A percentile compares a stretch with the other conserved stretches of the same genome.
phyloP scores from a whole-genome alignment of 2,113 vertebrate species.

The Xyrauchen texanus region DNA sequence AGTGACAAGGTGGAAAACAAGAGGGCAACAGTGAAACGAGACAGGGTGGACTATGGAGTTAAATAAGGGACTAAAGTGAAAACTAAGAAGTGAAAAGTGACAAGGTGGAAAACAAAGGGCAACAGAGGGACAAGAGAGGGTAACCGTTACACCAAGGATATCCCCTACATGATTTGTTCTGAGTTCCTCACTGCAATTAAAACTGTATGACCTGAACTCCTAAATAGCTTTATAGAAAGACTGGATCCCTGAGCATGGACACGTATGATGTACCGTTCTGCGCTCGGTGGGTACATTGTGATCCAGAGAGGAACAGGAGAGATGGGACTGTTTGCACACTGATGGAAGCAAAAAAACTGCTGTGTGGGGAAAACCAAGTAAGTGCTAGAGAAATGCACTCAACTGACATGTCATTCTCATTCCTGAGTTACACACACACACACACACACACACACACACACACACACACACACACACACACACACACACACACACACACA shows the following conservation, averaged over 20 bases:
- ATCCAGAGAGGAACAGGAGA: constrained; percentile 15
- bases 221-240: constrained; percentile 17
- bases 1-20: too few relatives aligned
- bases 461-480: constrained; percentile 29
- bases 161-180: too few relatives aligned
- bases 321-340: constrained; percentile 36
- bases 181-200: constrained; percentile 10
- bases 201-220: constrained; percentile 12
- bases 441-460: constrained; percentile 31
- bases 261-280: constrained; percentile 2
- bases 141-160: too few relatives aligned
- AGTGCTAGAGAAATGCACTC: constrained; percentile 55
- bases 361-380: constrained; percentile 43
- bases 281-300: constrained; percentile 22
- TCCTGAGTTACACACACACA: constrained; percentile 24
- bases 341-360: constrained; percentile 46
- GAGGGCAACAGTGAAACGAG: too few relatives aligned
- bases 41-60: too few relatives aligned
- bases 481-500: constrained; percentile 32
- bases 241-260: constrained; percentile 6
- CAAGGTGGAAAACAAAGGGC: too few relatives aligned
- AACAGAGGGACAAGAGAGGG: too few relatives aligned
- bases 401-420: constrained; percentile 45
- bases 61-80: too few relatives aligned
- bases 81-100: too few relatives aligned